Percentiles rank a stretch among this genome's conserved stretches.
phyloP scores from a whole-genome alignment of 2,888 invertebrate species.

The Ectemnius lituratus region DNA sequence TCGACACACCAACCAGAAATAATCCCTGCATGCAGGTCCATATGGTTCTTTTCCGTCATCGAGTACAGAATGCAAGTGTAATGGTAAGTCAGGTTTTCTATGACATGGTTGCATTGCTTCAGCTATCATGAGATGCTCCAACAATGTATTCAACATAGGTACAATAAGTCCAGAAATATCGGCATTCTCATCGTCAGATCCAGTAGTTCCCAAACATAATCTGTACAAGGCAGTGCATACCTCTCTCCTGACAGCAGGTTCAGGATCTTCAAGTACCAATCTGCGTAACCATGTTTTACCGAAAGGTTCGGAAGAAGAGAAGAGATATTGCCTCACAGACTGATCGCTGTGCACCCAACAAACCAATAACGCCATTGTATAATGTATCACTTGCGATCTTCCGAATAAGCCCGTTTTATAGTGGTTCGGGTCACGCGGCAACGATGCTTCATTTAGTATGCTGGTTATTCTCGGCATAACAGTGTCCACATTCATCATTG shows the following conservation, averaged over 20 bases:
- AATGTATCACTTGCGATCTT: conserved; percentile 92
- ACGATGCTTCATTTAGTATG: conserved; percentile 91
- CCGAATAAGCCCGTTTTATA: conserved; percentile 97
- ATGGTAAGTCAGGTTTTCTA: conserved; percentile 68
- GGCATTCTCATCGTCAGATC: conserved; percentile 78
- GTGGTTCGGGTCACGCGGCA: conserved; percentile 88
- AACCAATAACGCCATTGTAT: conserved; percentile 93
- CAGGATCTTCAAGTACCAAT: conserved; percentile 93
- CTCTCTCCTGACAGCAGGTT: conserved; percentile 93
- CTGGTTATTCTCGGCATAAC: conserved; percentile 91
- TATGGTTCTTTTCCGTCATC: conserved; percentile 96
- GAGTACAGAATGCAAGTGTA: conserved; percentile 81
- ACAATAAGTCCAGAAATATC: conserved; percentile 82
- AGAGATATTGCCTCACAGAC: conserved; percentile 87
- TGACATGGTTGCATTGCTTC: conserved; percentile 87
- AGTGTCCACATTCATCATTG: conserved; percentile 91
- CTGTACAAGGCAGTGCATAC: conserved; percentile 95
- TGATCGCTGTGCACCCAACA: conserved; percentile 95
- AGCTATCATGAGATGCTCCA: conserved; percentile 90
- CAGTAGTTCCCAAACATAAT: conserved; percentile 86
- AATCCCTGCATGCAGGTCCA: conserved; percentile 95
- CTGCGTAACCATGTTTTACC: conserved; percentile 87
- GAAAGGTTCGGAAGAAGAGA: conserved; percentile 86
- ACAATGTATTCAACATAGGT: conserved; percentile 88
- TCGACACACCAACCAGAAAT: conserved; percentile 94